Evolutionary conservation across 2,888 invertebrate species (phyloP), one percentile per base, ranked within the genome.

Genomic region (Drosophila seclusa): DNA sequence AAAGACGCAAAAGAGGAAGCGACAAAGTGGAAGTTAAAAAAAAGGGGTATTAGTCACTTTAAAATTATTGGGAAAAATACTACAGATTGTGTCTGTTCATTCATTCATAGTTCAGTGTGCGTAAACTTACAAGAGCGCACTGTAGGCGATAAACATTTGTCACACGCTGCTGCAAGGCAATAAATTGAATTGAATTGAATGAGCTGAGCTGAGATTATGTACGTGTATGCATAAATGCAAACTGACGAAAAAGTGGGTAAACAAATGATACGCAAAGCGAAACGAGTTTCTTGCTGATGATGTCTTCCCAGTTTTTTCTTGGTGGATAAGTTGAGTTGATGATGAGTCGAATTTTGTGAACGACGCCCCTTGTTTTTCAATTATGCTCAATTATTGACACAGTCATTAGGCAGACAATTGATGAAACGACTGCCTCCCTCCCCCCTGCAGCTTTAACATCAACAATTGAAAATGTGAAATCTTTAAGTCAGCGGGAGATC

Each of bases 311-410:
- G n/a, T 18, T 8, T 54, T 24, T 27, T 38, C 27, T 45, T 61
- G 38, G 42, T 65, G 66, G 57, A 70, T 62, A 54, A 58, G 68
- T 24, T 52, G 24, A 45, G 8, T 24, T 45, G 45, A 16, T 8
- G 78, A 71, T 66, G 80, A 76, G 78, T 67, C 79, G 76, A 48
- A n/a, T 68, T 40, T 45, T 48, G 45, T 63, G 64, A 74, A 74
- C 72, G 67, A 69, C 86, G 74, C 83, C 88, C 85, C 81, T 83
- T 81, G 75, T 80, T 80, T 83, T 90, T 76, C 89, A 87, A 87
- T 87, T 90, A 90, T 86, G 84, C 79, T 74, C 86, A 90, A 87
- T 90, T 90, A 87, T 89, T 78, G 91, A 87, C 86, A 80, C 84
- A 79, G 75, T 87, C 87, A 87, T 87, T 84, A 82, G 74, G 68